Evolutionary conservation across 2,888 invertebrate species (phyloP).

Genomic region (Stenodema calcarata): DNA sequence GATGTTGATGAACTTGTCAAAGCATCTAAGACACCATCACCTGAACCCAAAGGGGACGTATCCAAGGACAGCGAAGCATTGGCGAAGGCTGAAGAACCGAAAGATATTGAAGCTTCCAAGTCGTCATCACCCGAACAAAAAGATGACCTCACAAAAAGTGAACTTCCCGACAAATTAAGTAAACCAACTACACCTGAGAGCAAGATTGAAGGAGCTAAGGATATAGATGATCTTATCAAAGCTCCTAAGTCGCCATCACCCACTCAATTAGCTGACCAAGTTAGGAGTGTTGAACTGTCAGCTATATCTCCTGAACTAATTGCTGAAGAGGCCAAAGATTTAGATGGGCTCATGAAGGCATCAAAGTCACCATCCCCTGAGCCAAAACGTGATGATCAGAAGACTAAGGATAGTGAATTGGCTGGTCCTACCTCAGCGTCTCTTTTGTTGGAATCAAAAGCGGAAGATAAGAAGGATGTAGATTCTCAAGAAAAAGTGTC

Average conservation of each 20-base stretch:
- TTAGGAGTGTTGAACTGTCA: neutral
- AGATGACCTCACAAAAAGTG: neutral
- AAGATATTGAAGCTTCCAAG: neutral
- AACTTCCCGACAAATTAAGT: neutral
- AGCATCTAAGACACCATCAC: slow-evolving; percentile 5
- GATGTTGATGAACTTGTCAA: neutral
- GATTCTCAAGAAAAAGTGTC: neutral
- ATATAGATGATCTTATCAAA: neutral
- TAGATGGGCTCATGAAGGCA: neutral
- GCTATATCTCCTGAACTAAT: neutral
- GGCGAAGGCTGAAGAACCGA: neutral
- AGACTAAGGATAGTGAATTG: neutral
- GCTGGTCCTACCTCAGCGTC: neutral
- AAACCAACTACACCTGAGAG: neutral
- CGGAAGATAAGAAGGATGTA: neutral
- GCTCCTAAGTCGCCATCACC: slow-evolving; percentile 15
- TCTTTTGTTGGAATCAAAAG: slow-evolving; percentile 6
- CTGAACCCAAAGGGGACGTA: neutral
- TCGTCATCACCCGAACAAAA: slow-evolving; percentile 1
- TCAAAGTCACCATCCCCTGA: slow-evolving; percentile 29
- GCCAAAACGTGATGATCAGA: neutral
- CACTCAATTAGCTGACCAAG: neutral
- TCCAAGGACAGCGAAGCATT: neutral
- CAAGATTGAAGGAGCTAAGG: neutral
- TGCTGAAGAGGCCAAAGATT: neutral